phyloP scores from a whole-genome alignment of 2,888 invertebrate genomes.

The Eremobia ochroleuca region DNA sequence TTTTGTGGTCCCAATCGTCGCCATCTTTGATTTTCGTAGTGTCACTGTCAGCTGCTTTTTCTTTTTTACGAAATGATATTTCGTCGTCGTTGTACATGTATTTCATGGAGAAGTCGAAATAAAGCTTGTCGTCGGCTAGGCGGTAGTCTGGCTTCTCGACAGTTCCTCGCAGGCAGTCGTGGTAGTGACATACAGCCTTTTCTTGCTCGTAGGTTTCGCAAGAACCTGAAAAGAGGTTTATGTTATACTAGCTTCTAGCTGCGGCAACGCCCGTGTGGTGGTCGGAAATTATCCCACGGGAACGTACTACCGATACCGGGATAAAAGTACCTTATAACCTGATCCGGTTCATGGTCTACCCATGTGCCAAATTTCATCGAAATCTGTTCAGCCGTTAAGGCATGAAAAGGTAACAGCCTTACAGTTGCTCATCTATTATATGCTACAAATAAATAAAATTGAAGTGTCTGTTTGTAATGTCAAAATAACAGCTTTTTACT shows the following conservation, averaged over 20 bases:
- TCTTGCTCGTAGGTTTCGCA: slow-evolving; percentile 92
- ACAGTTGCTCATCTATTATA: neutral
- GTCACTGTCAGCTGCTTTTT: slow-evolving; percentile 23
- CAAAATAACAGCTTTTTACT: too few species aligned
- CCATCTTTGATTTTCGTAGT: slow-evolving; percentile 36
- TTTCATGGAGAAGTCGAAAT: slow-evolving; percentile 87
- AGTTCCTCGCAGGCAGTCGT: slow-evolving; percentile 90
- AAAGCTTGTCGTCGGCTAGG: slow-evolving; percentile 85
- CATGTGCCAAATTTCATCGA: neutral
- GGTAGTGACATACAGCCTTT: slow-evolving; percentile 90
- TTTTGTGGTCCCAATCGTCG: slow-evolving; percentile 54
- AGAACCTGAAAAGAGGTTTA: slow-evolving; percentile 84
- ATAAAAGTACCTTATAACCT: neutral
- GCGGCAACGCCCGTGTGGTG: neutral
- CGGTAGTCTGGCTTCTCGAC: slow-evolving; percentile 85
- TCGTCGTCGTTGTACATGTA: slow-evolving; percentile 76
- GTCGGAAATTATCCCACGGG: neutral
- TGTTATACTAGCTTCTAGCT: neutral
- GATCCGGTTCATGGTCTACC: neutral
- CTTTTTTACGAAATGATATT: slow-evolving; percentile 48
- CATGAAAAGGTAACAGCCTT: neutral
- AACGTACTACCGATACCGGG: neutral
- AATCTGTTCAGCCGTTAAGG: neutral
- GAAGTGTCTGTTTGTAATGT: neutral
- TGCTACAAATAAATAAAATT: neutral